Conservation (phyloP, 2,113 vertebrate species). For the Nasalis larvatus region DNA sequence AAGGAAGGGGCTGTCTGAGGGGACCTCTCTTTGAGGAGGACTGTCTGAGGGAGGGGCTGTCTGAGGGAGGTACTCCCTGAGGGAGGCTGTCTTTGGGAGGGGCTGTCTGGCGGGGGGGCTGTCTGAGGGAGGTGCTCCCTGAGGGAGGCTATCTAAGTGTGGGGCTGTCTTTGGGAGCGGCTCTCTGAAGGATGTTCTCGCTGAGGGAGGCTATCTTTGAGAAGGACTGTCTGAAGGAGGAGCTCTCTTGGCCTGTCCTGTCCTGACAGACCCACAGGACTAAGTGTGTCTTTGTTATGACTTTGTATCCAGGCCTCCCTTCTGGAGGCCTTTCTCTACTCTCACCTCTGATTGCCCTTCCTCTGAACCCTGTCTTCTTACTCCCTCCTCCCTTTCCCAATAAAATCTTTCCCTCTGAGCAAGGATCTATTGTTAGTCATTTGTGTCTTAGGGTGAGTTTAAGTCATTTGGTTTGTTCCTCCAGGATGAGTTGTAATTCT, state of each 20-base stretch:
- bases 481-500: slow-evolving; percentile 11
- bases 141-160: too few relatives aligned
- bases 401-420: slow-evolving; percentile 32
- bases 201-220: not conserved
- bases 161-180: not conserved
- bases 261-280: too few relatives aligned
- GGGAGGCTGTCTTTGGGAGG: not conserved
- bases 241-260: not conserved
- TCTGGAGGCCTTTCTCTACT: not conserved
- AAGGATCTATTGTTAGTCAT: slow-evolving; percentile 33
- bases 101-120: not conserved
- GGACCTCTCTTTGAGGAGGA: too few relatives aligned
- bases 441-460: slow-evolving; percentile 43
- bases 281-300: not conserved
- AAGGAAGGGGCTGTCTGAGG: not conserved
- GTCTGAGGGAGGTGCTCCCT: not conserved
- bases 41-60: not conserved
- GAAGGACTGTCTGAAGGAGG: not conserved
- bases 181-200: not conserved
- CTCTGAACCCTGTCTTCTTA: not conserved
- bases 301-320: not conserved
- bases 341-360: not conserved
- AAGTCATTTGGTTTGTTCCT: slow-evolving; percentile 31
- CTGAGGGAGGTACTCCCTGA: not conserved
- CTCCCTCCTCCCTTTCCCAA: not conserved